Evolutionary conservation across 2,888 invertebrate species (phyloP), one percentile per base, ranked within the genome.

Genomic region (Caenorhabditis sp.): DNA sequence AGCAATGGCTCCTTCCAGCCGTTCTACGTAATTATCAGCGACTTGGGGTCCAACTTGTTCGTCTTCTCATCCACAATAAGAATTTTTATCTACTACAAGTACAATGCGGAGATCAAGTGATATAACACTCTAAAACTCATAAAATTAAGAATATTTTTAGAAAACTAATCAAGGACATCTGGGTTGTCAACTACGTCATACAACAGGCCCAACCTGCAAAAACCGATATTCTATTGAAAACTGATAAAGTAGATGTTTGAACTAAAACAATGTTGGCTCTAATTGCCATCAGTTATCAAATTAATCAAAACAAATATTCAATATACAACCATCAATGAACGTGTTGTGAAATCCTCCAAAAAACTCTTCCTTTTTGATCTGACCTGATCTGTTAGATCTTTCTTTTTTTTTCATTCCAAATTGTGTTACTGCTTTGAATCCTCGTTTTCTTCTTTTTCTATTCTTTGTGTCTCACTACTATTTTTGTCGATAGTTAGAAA

Each of bases 71-170:
- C 86, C 1, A 69, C 88, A 13, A 84, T 87, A 56, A 71, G 88
- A 44, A 64, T 88, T 5, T 88, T 88, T 64, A 87, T 88, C 65
- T 88, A 85, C 78, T 88, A 87, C 74, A 86, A 85, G 53, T 88
- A 86, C 80, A 88, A 88, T 53, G 56, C 82, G 5, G 88, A 88
- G 15, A 74, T 87, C 20, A 84, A 82, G 85, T 82, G 13, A 68
- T 55, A 37, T 9, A 24, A 1, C 11, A 15, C 15, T 11, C 26
- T 4, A 9, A 20, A 20, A 35, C 11, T 8, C 5, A 37, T 5
- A 9, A 40, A 40, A 40, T 40, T 2, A 11, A 40, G 13, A 40
- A 40, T 40, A 11, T 3, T 51, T 60, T 26, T 61, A 77, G 81
- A 35, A 55, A 65, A 15, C 61, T 71, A 0, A 77, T 81, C 35